Evolutionary conservation across 2,113 vertebrate species (phyloP), one percentile per base, ranked within the genome.

Genomic region (Chinchilla lanigera): DNA sequence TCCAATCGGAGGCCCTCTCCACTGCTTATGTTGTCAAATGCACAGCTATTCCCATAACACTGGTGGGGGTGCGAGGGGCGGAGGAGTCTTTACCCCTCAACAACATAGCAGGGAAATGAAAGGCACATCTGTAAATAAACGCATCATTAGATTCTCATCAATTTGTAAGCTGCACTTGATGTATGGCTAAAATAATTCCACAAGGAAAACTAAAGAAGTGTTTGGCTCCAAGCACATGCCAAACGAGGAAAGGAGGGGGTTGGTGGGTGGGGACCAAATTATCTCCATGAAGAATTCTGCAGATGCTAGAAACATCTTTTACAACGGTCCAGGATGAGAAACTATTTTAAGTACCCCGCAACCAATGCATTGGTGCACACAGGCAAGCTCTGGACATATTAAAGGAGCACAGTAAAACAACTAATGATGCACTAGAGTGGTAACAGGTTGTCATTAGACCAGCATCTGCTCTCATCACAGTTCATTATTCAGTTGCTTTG

Each of bases 361-460:
- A 97, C 97, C 98, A 90, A 95, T 97, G 97, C 97, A 96, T 98
- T 98, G 98, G 98, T 98, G 98, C 98, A 89, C 97, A 93, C 98
- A 98, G 97, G 97, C 98, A 98, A 98, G 98, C 98, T 98, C 98
- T 98, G 99, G 98, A 98, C 98, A 94, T 97, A 98, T 98, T 98
- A 98, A 98, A 98, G 98, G 98, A 98, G 98, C 98, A 96, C 94
- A 98, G 98, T 98, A 97, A 98, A 98, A 97, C 98, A 98, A 98
- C 99, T 98, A 98, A 99, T 98, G 99, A 98, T 98, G 98, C 98
- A 98, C 99, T 98, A 98, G 99, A 99, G 99, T 97, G 97, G 99
- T 99, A 99, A 99, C 99, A 99, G 99, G 99, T 99, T 99, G 99
- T 99, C 99, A 99, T 99, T 99, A 99, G 98, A 98, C 98, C 98